Conservation (phyloP, 2,888 invertebrate genomes). For the Drosophila prostipennis region DNA sequence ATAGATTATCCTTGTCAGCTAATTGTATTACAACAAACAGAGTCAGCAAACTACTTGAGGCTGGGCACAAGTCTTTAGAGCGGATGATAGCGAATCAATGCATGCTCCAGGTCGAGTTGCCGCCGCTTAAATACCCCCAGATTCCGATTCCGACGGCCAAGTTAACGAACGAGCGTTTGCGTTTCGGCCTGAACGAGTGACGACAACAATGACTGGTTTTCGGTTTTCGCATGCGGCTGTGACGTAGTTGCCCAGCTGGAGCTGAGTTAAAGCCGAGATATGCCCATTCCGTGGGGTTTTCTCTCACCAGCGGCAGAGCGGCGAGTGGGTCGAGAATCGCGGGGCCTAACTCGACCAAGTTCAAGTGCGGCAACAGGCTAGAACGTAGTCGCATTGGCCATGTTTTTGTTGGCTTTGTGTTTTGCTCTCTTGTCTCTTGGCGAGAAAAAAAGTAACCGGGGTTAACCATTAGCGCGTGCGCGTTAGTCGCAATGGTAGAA, state of each 20-base stretch:
- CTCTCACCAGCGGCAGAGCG: constrained; percentile 53
- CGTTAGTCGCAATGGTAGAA: constrained; percentile 50
- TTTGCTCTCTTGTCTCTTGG: constrained; percentile 28
- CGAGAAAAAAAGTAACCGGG: constrained; percentile 41
- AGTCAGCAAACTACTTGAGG: constrained; percentile 81
- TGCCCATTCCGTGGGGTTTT: constrained; percentile 64
- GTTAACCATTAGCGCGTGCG: constrained; percentile 75
- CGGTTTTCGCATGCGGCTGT: constrained; percentile 79
- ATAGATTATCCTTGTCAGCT: constrained; percentile 74
- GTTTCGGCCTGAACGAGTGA: constrained; percentile 1
- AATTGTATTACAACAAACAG: constrained; percentile 83
- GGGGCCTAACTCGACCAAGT: constrained; percentile 67
- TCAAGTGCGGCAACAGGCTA: constrained; percentile 73
- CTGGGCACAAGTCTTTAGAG: constrained; percentile 86
- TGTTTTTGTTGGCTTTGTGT: constrained; percentile 42
- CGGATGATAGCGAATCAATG: constrained; percentile 89
- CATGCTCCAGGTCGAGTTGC: constrained; percentile 87
- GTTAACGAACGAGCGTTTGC: constrained; percentile 33
- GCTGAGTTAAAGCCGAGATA: constrained; percentile 24
- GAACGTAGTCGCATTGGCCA: constrained; percentile 67
- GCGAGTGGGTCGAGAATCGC: constrained; percentile 67
- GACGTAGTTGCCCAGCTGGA: constrained; percentile 64
- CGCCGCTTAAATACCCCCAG: constrained; percentile 87
- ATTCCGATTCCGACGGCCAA: constrained; percentile 28
- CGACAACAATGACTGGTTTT: constrained; percentile 70